phyloP scores from a whole-genome alignment of 2,888 invertebrate species.

The Calameuta filiformis region DNA sequence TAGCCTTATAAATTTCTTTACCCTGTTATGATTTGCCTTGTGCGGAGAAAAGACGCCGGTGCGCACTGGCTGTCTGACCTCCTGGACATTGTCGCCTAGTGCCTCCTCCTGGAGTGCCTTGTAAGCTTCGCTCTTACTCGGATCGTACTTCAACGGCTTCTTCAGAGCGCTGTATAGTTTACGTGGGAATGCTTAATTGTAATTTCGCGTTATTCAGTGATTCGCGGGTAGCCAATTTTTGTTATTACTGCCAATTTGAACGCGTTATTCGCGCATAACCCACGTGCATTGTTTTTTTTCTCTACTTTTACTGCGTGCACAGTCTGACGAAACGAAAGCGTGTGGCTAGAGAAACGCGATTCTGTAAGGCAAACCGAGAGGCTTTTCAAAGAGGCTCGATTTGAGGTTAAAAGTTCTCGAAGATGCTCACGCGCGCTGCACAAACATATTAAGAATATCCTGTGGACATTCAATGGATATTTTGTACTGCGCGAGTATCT shows the following conservation, averaged over 20 bases:
- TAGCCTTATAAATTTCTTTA: constrained; percentile 24
- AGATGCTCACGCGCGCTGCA: too few relatives aligned
- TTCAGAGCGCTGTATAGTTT: constrained; percentile 65
- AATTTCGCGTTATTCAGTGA: background rate
- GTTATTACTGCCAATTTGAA: constrained; percentile 23
- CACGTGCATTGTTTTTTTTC: too few relatives aligned
- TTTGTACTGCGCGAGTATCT: too few relatives aligned
- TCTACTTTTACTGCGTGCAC: too few relatives aligned
- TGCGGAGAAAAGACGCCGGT: constrained; percentile 82
- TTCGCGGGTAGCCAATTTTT: background rate
- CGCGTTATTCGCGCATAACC: too few relatives aligned
- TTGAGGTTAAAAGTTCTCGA: too few relatives aligned
- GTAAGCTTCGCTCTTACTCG: constrained; percentile 89
- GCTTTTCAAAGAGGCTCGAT: too few relatives aligned
- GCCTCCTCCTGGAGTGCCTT: constrained; percentile 84
- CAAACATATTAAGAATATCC: too few relatives aligned
- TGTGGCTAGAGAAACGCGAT: too few relatives aligned
- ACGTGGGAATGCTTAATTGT: constrained; percentile 1
- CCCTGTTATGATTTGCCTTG: constrained; percentile 62
- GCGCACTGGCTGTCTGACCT: constrained; percentile 78
- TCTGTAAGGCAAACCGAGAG: too few relatives aligned
- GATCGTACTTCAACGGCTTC: constrained; percentile 84
- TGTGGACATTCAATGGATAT: too few relatives aligned
- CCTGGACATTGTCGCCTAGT: constrained; percentile 74
- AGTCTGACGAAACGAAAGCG: too few relatives aligned